phyloP scores from a whole-genome alignment of 1,140 invertebrate genomes.

The Cheumatopsyche charites region DNA sequence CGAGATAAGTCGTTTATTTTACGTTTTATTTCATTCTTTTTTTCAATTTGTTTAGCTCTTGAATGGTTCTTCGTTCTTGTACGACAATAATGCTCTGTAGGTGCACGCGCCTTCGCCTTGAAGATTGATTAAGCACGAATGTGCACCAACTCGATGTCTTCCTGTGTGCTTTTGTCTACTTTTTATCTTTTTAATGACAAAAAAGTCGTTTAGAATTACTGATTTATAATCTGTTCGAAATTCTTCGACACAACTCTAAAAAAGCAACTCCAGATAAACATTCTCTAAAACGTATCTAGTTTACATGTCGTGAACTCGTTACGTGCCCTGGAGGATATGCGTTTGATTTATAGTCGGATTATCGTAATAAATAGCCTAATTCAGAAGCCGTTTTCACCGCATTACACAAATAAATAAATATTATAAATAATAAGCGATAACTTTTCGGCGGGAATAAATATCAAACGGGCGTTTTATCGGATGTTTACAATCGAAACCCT shows the following conservation, averaged over 20 bases:
- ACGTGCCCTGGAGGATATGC: too few relatives aligned
- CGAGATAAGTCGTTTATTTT: slow-evolving; percentile 38
- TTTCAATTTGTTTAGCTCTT: not conserved
- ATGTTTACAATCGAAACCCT: too few relatives aligned
- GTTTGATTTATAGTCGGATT: too few relatives aligned
- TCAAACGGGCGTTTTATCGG: too few relatives aligned
- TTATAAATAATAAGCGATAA: too few relatives aligned
- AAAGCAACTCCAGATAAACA: too few relatives aligned
- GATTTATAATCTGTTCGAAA: slow-evolving; percentile 18
- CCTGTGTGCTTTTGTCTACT: slow-evolving; percentile 13
- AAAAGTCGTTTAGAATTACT: slow-evolving; percentile 8
- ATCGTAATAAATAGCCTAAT: too few relatives aligned
- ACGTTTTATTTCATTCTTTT: not conserved
- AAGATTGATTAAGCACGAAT: slow-evolving; percentile 15
- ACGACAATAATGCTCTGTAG: slow-evolving; percentile 21
- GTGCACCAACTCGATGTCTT: not conserved
- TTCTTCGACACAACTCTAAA: not conserved
- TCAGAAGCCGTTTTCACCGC: too few relatives aligned
- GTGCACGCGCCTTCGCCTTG: slow-evolving; percentile 3
- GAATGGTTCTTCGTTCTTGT: slow-evolving; percentile 9
- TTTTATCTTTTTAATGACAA: not conserved
- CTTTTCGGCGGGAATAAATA: too few relatives aligned
- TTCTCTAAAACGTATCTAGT: too few relatives aligned
- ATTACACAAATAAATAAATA: too few relatives aligned
- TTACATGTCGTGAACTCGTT: too few relatives aligned